phyloP scores from a whole-genome alignment of 2,113 vertebrate genomes.

The Hemichromis elongatus region DNA sequence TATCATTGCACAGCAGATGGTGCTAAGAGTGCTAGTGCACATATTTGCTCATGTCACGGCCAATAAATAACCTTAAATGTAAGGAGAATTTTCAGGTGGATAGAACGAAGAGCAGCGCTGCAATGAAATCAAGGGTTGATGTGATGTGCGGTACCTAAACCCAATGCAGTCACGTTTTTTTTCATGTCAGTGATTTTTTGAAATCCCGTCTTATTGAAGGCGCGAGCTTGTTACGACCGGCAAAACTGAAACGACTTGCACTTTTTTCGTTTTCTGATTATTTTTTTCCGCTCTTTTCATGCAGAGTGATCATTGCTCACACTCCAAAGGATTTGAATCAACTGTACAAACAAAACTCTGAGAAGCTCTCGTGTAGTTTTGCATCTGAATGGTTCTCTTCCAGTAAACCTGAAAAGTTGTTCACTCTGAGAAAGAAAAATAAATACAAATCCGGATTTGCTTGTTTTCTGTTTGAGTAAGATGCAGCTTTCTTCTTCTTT shows the following conservation, averaged over 20 bases:
- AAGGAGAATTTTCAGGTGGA: slow-evolving; percentile 26
- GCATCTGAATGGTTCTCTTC: neutral
- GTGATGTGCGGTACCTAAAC: neutral
- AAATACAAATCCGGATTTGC: neutral
- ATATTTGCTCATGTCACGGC: slow-evolving; percentile 20
- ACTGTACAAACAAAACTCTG: neutral
- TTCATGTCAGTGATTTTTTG: neutral
- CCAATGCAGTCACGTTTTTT: neutral
- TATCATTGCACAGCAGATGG: slow-evolving; percentile 67
- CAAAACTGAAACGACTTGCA: neutral
- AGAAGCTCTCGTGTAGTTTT: neutral
- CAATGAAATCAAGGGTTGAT: slow-evolving; percentile 9
- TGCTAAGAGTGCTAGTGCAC: slow-evolving; percentile 34
- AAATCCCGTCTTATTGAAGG: neutral
- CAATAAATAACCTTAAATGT: slow-evolving; percentile 53
- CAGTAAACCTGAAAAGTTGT: neutral
- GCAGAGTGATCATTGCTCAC: neutral
- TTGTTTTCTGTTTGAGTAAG: neutral
- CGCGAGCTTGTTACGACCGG: neutral
- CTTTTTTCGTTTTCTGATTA: neutral
- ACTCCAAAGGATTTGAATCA: neutral
- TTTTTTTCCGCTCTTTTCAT: neutral
- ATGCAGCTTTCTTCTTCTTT: neutral
- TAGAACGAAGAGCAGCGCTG: slow-evolving; percentile 6
- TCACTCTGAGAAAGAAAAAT: neutral